phyloP scores from a whole-genome alignment of 2,888 invertebrate species.

The Dione juno region DNA sequence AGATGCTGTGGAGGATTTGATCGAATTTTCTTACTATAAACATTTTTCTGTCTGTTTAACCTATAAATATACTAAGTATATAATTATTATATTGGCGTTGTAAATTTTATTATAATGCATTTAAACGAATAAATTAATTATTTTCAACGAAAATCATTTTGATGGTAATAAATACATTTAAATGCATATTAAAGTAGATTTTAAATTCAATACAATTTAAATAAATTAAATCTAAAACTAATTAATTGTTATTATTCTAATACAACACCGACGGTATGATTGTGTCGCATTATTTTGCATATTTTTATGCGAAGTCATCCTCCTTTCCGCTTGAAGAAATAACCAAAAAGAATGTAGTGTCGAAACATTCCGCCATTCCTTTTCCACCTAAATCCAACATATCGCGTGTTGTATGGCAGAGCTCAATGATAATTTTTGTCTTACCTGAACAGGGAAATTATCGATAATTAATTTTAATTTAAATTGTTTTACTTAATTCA shows the following conservation, averaged over 20 bases:
- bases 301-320: no score
- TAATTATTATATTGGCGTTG: not conserved
- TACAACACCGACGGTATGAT: not conserved
- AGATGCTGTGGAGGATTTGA: not conserved
- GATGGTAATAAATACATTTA: constrained; percentile 13
- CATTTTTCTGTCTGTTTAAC: constrained; percentile 7
- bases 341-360: no score
- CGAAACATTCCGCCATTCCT: no score
- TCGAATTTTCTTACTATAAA: constrained; percentile 1
- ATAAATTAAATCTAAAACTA: not conserved
- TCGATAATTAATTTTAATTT: no score
- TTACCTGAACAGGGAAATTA: no score
- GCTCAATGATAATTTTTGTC: no score
- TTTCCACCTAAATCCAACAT: no score
- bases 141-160: constrained; percentile 3
- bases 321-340: no score
- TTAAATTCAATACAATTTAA: constrained; percentile 6
- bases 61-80: not conserved
- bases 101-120: not conserved
- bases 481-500: no score
- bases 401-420: no score
- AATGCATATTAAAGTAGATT: not conserved
- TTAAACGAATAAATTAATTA: constrained; percentile 1
- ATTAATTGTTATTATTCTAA: not conserved
- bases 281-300: not conserved